phyloP scores from a whole-genome alignment of 2,888 invertebrate genomes.

The Plagodis dolabraria region DNA sequence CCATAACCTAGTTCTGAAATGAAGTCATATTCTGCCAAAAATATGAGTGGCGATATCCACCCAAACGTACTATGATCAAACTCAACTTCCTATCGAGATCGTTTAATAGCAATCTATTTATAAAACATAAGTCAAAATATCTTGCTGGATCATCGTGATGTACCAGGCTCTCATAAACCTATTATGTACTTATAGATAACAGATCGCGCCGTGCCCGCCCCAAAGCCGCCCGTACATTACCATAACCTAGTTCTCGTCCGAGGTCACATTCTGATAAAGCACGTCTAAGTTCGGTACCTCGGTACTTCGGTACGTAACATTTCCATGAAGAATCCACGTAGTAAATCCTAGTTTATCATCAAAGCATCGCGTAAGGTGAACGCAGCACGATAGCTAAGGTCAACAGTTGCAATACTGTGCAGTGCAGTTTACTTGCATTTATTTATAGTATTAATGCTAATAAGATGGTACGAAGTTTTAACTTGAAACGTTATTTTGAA shows the following conservation, averaged over 20 bases:
- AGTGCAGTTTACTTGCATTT: slow-evolving; percentile 4
- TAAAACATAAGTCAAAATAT: too few relatives aligned
- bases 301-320: slow-evolving; percentile 36
- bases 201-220: not conserved
- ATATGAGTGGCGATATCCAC: too few relatives aligned
- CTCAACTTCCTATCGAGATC: too few relatives aligned
- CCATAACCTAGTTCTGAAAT: too few relatives aligned
- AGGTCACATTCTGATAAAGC: slow-evolving; percentile 42
- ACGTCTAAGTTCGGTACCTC: slow-evolving; percentile 40
- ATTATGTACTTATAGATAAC: not conserved
- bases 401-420: slow-evolving; percentile 7
- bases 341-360: slow-evolving; percentile 48
- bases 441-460: slow-evolving; percentile 3
- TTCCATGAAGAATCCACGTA: slow-evolving; percentile 49
- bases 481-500: not conserved
- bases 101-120: too few relatives aligned
- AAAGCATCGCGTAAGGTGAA: slow-evolving; percentile 29
- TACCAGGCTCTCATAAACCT: too few relatives aligned
- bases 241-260: slow-evolving; percentile 47
- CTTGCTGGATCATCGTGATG: too few relatives aligned
- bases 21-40: too few relatives aligned
- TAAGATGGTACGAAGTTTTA: slow-evolving; percentile 6
- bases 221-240: slow-evolving; percentile 17
- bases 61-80: too few relatives aligned
- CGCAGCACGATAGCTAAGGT: slow-evolving; percentile 29